These are phyloP conservation scores for Semaprochilodus insignis DNA, from an alignment of 2,797 vertebrate species.

Conservation along the genomic window DNA sequence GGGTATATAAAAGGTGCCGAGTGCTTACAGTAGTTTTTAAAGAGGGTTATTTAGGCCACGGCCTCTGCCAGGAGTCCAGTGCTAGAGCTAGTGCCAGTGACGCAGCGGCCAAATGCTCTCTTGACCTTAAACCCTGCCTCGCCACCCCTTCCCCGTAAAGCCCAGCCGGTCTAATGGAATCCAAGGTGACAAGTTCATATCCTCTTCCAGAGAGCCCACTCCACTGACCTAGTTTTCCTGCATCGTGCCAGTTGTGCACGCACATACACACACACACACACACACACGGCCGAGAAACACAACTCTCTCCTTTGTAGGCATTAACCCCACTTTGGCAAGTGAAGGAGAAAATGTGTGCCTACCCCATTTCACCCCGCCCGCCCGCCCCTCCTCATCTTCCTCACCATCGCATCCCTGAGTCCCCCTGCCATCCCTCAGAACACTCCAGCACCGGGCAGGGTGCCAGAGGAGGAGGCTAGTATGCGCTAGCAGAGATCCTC, in stretches of 20 bases:
- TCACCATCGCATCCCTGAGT: neutral
- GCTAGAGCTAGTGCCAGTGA: constrained; percentile 28
- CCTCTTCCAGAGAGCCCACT: constrained; percentile 81
- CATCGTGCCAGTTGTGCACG: constrained; percentile 34
- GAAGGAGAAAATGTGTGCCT: constrained; percentile 63
- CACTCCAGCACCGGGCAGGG: constrained; percentile 58
- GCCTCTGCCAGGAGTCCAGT: constrained; percentile 2
- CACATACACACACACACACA: constrained; percentile 27
- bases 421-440: constrained; percentile 55
- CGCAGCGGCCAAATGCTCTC: constrained; percentile 27
- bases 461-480: constrained; percentile 65
- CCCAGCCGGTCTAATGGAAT: constrained; percentile 79
- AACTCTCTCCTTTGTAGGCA: constrained; percentile 46
- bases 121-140: constrained; percentile 39
- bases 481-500: constrained; percentile 58
- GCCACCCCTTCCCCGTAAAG: constrained; percentile 49
- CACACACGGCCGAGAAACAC: constrained; percentile 15
- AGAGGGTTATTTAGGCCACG: constrained; percentile 23
- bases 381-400: constrained; percentile 40
- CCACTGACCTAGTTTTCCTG: constrained; percentile 85
- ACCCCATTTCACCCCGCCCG: constrained; percentile 45
- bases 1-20: constrained; percentile 13
- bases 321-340: constrained; percentile 61
- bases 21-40: constrained; percentile 11
- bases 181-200: constrained; percentile 88